A percentile compares a stretch with the other conserved stretches of the same genome.
Conservation (phyloP, 2,113 vertebrate species). For the Pyrgilauda ruficollis region DNA sequence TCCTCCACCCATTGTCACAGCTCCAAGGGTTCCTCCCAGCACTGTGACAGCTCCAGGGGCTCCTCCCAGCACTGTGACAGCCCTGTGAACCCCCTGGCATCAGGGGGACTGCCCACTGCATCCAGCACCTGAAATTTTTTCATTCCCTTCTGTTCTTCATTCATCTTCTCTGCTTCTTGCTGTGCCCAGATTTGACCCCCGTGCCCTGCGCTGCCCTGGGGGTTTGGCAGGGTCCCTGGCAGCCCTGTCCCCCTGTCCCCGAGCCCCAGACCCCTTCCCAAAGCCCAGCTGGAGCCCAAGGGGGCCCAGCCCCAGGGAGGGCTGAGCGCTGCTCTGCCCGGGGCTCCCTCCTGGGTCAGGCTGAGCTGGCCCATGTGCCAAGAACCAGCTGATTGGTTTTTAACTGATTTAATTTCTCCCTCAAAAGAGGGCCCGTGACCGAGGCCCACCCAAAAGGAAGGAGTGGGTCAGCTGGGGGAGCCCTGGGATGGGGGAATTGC, state of each 20-base stretch:
- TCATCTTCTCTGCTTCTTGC: background rate
- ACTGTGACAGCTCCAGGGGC: background rate
- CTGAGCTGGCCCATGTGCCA: background rate
- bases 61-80: background rate
- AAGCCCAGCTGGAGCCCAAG: background rate
- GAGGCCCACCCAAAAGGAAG: background rate
- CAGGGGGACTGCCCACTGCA: rapidly evolving
- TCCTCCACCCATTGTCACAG: background rate
- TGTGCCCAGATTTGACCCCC: background rate
- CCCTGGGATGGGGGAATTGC: background rate
- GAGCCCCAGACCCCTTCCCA: background rate
- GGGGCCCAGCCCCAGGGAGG: too few species aligned
- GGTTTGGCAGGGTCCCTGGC: rapidly evolving
- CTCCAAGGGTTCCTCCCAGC: background rate
- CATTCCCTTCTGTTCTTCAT: background rate
- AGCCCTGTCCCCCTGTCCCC: background rate
- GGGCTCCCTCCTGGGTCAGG: background rate
- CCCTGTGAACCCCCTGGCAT: background rate
- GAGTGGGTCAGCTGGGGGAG: background rate
- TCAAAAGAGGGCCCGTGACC: background rate
- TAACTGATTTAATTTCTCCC: background rate
- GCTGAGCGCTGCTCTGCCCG: background rate
- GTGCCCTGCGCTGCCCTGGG: background rate
- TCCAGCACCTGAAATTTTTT: background rate
- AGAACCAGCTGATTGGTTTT: background rate